A percentile compares a stretch with the other conserved stretches of the same genome.
Evolutionary conservation across 2,113 vertebrate genomes (phyloP).

Genomic region (Periophthalmus modestus): DNA sequence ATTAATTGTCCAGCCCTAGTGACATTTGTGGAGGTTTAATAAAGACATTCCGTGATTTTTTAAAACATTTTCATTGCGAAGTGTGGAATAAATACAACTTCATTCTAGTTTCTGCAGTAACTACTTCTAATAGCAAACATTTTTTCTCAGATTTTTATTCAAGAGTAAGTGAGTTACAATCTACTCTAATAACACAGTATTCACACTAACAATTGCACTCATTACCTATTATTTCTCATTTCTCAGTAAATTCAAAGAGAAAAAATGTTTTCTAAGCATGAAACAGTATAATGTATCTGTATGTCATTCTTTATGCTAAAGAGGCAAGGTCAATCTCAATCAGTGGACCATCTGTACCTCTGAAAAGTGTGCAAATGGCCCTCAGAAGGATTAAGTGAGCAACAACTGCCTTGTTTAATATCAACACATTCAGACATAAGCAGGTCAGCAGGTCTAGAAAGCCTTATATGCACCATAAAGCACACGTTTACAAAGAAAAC

Average conservation of each 20-base stretch:
- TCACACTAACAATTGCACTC: too few relatives aligned
- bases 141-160: too few relatives aligned
- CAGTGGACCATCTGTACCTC: slow-evolving; percentile 27
- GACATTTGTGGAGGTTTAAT: background rate
- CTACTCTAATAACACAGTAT: too few relatives aligned
- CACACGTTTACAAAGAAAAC: slow-evolving; percentile 14
- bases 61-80: background rate
- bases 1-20: too few relatives aligned
- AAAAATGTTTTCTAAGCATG: slow-evolving; percentile 6
- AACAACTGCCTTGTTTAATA: slow-evolving; percentile 33
- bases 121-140: too few relatives aligned
- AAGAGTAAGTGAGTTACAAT: too few relatives aligned
- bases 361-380: slow-evolving; percentile 31
- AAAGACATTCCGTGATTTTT: background rate
- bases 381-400: slow-evolving; percentile 17
- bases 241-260: slow-evolving; percentile 6
- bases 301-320: slow-evolving; percentile 28
- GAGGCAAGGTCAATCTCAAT: slow-evolving; percentile 26
- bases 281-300: slow-evolving; percentile 5
- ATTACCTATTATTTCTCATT: too few relatives aligned
- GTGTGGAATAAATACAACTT: too few relatives aligned
- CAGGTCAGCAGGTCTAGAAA: slow-evolving; percentile 28
- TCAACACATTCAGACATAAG: slow-evolving; percentile 24
- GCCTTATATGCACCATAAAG: slow-evolving; percentile 9
- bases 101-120: too few relatives aligned